Percentiles rank a stretch among this genome's conserved stretches.
phyloP scores from a whole-genome alignment of 2,797 vertebrate species.

The Pangasius larnaudii region DNA sequence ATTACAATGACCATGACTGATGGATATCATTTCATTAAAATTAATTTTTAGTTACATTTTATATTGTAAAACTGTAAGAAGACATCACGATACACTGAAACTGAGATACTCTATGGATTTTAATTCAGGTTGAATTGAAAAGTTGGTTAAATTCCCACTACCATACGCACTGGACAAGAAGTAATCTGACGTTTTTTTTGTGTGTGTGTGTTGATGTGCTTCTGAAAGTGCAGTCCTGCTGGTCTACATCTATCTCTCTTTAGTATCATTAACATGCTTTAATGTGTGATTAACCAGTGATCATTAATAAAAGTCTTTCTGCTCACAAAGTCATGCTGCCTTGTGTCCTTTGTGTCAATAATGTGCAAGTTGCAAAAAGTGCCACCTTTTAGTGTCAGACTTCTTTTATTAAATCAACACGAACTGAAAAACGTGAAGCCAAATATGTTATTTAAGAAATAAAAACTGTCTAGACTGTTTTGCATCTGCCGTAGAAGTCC shows the following conservation, averaged over 20 bases:
- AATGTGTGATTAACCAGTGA: conserved; percentile 23
- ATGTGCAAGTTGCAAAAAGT: background rate
- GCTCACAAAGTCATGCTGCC: background rate
- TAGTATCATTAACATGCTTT: conserved; percentile 24
- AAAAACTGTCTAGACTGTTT: too few species aligned
- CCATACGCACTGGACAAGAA: background rate
- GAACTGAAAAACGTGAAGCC: background rate
- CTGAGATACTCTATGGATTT: too few species aligned
- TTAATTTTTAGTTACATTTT: background rate
- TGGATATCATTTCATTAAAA: background rate
- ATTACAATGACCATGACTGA: background rate
- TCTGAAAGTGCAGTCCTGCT: conserved; percentile 2
- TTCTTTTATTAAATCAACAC: background rate
- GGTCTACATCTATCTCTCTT: conserved; percentile 3
- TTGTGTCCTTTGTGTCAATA: background rate
- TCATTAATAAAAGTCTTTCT: conserved; percentile 36
- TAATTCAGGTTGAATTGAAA: too few species aligned
- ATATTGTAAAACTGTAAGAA: background rate
- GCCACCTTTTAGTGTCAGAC: background rate
- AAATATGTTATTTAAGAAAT: too few species aligned
- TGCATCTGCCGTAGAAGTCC: too few species aligned
- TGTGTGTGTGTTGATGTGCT: background rate
- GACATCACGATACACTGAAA: background rate
- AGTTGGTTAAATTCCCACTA: too few species aligned
- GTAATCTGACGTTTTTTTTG: background rate